phyloP scores from a whole-genome alignment of 1,140 invertebrate species.

The Mactra quadrangularis region DNA sequence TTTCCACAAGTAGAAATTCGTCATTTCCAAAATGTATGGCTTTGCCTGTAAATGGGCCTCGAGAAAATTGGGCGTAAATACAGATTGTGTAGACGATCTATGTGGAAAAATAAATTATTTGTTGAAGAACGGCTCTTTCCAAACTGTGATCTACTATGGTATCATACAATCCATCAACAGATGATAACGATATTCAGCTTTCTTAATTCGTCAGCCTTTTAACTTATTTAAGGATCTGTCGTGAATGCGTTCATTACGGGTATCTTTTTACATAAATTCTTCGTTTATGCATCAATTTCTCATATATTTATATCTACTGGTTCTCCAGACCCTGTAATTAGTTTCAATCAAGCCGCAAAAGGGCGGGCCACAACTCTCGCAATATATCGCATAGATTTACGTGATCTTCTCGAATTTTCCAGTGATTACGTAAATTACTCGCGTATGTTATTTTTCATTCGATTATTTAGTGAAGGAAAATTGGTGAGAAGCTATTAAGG shows the following conservation, averaged over 20 bases:
- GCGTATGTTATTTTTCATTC: conserved; percentile 41
- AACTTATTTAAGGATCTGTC: conserved; percentile 6
- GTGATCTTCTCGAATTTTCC: conserved; percentile 13
- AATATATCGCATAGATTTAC: conserved; percentile 28
- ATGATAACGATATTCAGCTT: background rate
- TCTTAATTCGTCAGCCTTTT: background rate
- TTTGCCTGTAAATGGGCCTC: too few relatives aligned
- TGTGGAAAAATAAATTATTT: too few relatives aligned
- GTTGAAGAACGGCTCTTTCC: too few relatives aligned
- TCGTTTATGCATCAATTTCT: conserved; percentile 36
- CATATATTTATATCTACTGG: conserved; percentile 27
- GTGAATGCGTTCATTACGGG: conserved; percentile 22
- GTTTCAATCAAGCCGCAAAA: conserved; percentile 4
- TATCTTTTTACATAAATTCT: conserved; percentile 2
- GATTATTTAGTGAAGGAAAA: conserved; percentile 31
- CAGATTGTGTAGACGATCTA: too few relatives aligned
- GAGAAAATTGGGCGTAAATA: too few relatives aligned
- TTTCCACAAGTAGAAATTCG: too few relatives aligned
- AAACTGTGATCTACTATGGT: too few relatives aligned
- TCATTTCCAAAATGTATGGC: too few relatives aligned
- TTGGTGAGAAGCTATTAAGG: conserved; percentile 41
- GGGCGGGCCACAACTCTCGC: background rate
- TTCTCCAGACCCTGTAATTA: conserved; percentile 7
- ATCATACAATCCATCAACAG: background rate
- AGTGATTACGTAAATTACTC: conserved; percentile 57